Evolutionary conservation across 2,888 invertebrate genomes (phyloP).

Genomic region (Coronaproctus castanopsis): DNA sequence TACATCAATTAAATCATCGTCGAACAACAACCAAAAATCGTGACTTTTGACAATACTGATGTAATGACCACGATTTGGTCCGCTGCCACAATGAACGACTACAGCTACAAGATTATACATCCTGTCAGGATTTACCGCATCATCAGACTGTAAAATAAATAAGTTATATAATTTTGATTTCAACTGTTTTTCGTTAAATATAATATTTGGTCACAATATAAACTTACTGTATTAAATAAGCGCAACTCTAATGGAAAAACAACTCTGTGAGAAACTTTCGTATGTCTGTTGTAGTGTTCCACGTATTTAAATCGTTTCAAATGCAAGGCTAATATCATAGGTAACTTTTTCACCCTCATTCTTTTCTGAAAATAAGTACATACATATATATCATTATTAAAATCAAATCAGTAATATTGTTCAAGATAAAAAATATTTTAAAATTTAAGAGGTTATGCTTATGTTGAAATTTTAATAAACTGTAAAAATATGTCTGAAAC

Average conservation of each 20-base stretch:
- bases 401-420: too few species aligned
- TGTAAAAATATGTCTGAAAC: neutral
- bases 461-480: too few species aligned
- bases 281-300: constrained; percentile 95
- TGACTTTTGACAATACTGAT: constrained; percentile 99
- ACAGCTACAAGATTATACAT: constrained; percentile 97
- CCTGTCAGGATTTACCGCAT: constrained; percentile 93
- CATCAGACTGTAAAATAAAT: constrained; percentile 63
- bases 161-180: neutral
- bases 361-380: constrained; percentile 44
- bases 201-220: too few species aligned
- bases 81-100: constrained; percentile 98
- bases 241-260: constrained; percentile 95
- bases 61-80: constrained; percentile 97
- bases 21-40: constrained; percentile 97
- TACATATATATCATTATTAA: too few species aligned
- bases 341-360: constrained; percentile 95
- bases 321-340: constrained; percentile 91
- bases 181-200: constrained; percentile 5
- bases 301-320: constrained; percentile 94
- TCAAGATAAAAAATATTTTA: too few species aligned
- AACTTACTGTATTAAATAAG: constrained; percentile 83
- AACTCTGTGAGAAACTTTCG: constrained; percentile 96
- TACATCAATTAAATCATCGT: constrained; percentile 99
- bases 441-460: too few species aligned